A percentile compares a stretch with the other conserved stretches of the same genome.
phyloP scores from a whole-genome alignment of 92 coral and sea anemone genomes.

The Umimayanthus kanabou region DNA sequence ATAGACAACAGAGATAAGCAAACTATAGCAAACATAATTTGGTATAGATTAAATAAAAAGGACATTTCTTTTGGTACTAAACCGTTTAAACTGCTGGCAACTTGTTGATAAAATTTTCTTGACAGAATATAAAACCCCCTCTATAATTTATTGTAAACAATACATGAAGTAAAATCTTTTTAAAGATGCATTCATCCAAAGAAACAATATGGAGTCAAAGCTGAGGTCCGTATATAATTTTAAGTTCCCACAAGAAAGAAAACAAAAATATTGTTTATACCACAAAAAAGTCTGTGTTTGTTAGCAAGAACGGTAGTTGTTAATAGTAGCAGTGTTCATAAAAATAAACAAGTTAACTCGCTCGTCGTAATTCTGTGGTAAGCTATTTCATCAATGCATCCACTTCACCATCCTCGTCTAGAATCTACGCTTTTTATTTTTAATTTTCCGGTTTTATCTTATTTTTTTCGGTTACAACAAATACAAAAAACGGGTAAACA shows the following conservation, averaged over 20 bases:
- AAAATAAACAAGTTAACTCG: background rate
- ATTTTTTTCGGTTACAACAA: constrained; percentile 18
- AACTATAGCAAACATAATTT: constrained; percentile 31
- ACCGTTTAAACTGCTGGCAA: background rate
- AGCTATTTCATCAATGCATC: background rate
- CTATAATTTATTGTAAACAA: background rate
- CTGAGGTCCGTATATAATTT: background rate
- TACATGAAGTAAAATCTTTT: background rate
- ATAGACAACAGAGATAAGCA: background rate
- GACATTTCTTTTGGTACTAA: background rate
- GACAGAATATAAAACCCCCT: background rate
- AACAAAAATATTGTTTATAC: constrained; percentile 9
- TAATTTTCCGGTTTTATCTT: background rate
- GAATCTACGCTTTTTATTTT: background rate
- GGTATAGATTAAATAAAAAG: background rate
- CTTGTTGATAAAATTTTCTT: too few species aligned
- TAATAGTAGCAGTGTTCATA: background rate
- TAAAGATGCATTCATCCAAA: background rate
- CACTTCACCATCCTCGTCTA: background rate
- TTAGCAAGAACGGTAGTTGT: background rate
- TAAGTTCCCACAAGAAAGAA: constrained; percentile 13
- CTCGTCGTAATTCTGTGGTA: background rate
- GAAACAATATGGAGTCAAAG: background rate
- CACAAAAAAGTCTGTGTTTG: background rate
- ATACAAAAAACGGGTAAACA: background rate